Evolutionary conservation across 2,113 vertebrate genomes (phyloP), one percentile per base, ranked within the genome.

Genomic region (Megalops atlanticus): DNA sequence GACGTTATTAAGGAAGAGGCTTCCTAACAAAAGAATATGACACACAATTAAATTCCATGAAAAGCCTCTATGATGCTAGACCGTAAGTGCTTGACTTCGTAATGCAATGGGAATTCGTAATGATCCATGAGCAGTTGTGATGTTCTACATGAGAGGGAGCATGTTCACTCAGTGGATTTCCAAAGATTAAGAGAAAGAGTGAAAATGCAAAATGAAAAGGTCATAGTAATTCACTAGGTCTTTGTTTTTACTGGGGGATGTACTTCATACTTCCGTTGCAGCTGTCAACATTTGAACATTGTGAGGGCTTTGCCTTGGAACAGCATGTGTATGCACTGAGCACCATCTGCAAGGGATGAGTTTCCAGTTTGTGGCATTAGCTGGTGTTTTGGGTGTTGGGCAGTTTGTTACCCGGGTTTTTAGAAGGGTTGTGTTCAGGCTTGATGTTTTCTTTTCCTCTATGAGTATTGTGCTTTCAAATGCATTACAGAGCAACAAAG

Each of bases 1-100:
- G 77, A 78, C 64, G 27, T 52, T 43, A 64, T 31, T 69, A 77
- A 68, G 40, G 54, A 78, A 43, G 43, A 24, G 21, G 43, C 72
- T 24, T 24, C n/a, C 40, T 45, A 31, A 10, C 33, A n/a, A 78
- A 78, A 27, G 27, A 78, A 69, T 78, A 64, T 43, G 39, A 78
- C 69, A 78, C 40, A 43, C 39, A 78, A 31, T 45, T 78, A 78
- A 40, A 78, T 43, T 33, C 58, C n/a, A 1, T 40, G 40, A 78
- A 78, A 69, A 43, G 58, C 16, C 58, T 68, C 27, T 43, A 33
- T 69, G 77, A n/a, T 78, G 64, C 33, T 41, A 78, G 39, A 69
- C 45, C 77, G 69, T 39, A 70, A 69, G 58, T 69, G 58, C 77
- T 43, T 64, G 54, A 43, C 36, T 39, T 41, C 39, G 43, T 40